Base-by-base conservation (phyloP, 1,140 invertebrate species). In the Neocloeon triangulifer region DNA sequence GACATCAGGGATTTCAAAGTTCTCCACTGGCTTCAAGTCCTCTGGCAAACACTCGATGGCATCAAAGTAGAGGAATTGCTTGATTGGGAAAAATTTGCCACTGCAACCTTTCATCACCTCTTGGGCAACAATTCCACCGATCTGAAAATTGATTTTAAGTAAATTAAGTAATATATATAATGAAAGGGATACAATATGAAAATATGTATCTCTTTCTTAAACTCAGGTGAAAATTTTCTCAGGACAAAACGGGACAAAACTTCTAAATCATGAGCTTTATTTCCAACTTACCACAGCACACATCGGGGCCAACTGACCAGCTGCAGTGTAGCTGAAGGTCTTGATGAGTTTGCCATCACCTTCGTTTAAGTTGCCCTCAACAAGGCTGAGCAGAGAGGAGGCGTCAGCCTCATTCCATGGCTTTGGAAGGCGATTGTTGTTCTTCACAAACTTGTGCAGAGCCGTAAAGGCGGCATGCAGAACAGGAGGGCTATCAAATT, bases 71-170 rank as follows among this genome's bases (percentile, higher is more conserved):
- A 99, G 50, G 75, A 80, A 98, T 47, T 99, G 94, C 43, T 65
- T 66, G 34, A 98, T 80, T 1, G 95, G 94, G 38, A 71, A 72
- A 51, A 98, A 99, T 53, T 99, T 98, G 25, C 92, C 92, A 38
- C 81, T 89, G 51, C 86, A 92, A 2, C 91, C 91, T 58, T 97
- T 99, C 75, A 99, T 94, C 2, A 88, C 78, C 61, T 96, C 88
- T 53, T 96, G 89, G 25, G 92, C 92, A 17, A 94, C 78, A 38
- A 95, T 69, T 19, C 92, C 91, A 35, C 92, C 92, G 46, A 97
- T 77, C 1, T n/a, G n/a, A n/a, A n/a, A n/a, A n/a, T n/a, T n/a
- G n/a, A n/a, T n/a, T n/a, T n/a, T n/a, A n/a, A n/a, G n/a, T n/a
- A n/a, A n/a, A n/a, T n/a, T n/a, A n/a, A n/a, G n/a, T n/a, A n/a